Evolutionary conservation across 2,888 invertebrate genomes (phyloP), one percentile per base, ranked within the genome.

Genomic region (Drosophila mayaguana): DNA sequence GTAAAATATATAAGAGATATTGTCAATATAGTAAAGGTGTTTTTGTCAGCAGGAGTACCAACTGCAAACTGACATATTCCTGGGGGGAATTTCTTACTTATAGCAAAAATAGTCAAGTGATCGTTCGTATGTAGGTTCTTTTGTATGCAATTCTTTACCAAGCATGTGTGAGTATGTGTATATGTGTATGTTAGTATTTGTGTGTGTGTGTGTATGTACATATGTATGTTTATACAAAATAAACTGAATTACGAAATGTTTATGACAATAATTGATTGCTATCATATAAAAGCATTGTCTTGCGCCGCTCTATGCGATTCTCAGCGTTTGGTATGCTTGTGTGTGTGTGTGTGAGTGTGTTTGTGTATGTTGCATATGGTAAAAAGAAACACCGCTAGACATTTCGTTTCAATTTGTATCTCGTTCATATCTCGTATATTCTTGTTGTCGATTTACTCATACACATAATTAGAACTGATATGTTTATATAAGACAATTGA

Each of bases 1-100:
- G 91, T 91, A 91, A 91, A 91, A 91, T 91, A 91, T 91, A 91
- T 90, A 90, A 91, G 91, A 91, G 92, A 91, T 91, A 91, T 91
- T 91, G 91, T 91, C 91, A 91, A 91, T 91, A 91, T 91, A 91
- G 91, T 91, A 91, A 91, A 91, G 91, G 92, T 91, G 91, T 88
- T 84, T 88, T 89, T 77, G 89, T 89, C 86, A 88, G 88, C 75
- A 78, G 90, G 80, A 89, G 77, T 79, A 78, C 59, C 77, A 78
- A 83, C 86, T 80, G 75, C 83, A 66, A 82, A 83, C 81, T 87
- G 88, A 87, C 80, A 80, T 80, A 82, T 88, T 83, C 88, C 86
- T 88, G 80, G 89, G 86, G 85, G 88, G 88, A 81, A 89, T 80
- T 85, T 88, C 88, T 89, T 88, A 89, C 86, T 83, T 89, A 88